Conservation (phyloP, 2,888 invertebrate species). For the Microctonus aethiopoides region DNA sequence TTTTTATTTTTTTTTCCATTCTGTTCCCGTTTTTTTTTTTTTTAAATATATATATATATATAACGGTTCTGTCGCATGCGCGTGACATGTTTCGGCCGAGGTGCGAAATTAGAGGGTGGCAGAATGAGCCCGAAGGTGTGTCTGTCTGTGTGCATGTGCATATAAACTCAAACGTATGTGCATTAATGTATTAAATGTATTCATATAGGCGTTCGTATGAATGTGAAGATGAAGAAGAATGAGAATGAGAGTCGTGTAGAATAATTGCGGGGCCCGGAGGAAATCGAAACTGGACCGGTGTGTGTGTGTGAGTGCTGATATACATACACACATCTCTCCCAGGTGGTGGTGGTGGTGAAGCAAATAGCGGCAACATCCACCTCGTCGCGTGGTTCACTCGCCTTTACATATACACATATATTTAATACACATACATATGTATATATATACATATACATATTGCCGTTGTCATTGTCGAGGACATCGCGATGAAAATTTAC, state of each 20-base stretch:
- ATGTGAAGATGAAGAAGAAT: conserved; percentile 26
- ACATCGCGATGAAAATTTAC: background rate
- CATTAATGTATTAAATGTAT: background rate
- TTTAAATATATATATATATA: background rate
- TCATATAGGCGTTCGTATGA: background rate
- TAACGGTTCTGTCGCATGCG: conserved; percentile 20
- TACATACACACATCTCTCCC: background rate
- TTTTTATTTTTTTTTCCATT: background rate
- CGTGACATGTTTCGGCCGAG: conserved; percentile 26
- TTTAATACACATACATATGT: no score
- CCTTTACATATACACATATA: conserved; percentile 13
- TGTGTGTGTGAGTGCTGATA: background rate
- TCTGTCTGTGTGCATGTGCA: background rate
- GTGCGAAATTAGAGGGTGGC: conserved; percentile 27
- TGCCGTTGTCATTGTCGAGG: background rate
- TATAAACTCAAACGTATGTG: background rate
- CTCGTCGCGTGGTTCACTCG: background rate
- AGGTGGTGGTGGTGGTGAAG: background rate
- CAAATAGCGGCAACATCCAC: background rate
- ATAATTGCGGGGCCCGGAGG: conserved; percentile 33
- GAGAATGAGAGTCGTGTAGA: conserved; percentile 33
- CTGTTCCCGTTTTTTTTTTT: background rate
- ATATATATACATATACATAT: conserved; percentile 7
- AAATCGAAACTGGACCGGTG: conserved; percentile 36
- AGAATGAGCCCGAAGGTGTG: conserved; percentile 15